Percentiles rank a stretch among this genome's conserved stretches.
These are phyloP conservation scores for Drosophila melanosoma DNA, from an alignment of 2,888 invertebrate species.

Conservation along the genomic window DNA sequence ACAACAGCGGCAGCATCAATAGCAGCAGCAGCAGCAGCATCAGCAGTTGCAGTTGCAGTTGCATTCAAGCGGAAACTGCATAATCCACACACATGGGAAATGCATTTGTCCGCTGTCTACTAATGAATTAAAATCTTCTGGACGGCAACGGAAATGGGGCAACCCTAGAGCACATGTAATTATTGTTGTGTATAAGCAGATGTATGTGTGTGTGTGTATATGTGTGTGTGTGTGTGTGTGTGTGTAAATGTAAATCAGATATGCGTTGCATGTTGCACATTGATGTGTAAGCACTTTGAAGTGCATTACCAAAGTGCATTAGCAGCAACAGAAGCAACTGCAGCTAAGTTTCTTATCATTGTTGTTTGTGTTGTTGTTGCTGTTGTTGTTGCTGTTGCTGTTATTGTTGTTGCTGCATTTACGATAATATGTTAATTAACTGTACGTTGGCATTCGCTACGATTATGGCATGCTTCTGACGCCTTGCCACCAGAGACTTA, in stretches of 20 bases:
- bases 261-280: slow-evolving; percentile 53
- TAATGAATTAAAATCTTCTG: slow-evolving; percentile 81
- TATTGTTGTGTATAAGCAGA: slow-evolving; percentile 66
- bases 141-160: slow-evolving; percentile 43
- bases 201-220: not conserved
- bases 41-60: slow-evolving; percentile 56
- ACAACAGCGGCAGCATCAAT: slow-evolving; percentile 29
- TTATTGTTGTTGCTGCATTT: slow-evolving; percentile 50
- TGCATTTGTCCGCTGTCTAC: slow-evolving; percentile 80
- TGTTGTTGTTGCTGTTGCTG: slow-evolving; percentile 19
- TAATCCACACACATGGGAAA: slow-evolving; percentile 78
- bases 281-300: slow-evolving; percentile 81
- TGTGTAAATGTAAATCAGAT: slow-evolving; percentile 49
- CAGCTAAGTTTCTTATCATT: slow-evolving; percentile 47
- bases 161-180: slow-evolving; percentile 61
- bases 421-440: slow-evolving; percentile 79
- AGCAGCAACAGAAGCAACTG: slow-evolving; percentile 35
- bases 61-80: slow-evolving; percentile 80
- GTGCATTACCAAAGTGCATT: slow-evolving; percentile 78
- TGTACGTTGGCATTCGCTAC: slow-evolving; percentile 53
- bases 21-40: slow-evolving; percentile 23
- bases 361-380: not conserved
- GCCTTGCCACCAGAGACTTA: slow-evolving; percentile 50
- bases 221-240: not conserved
- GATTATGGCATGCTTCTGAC: slow-evolving; percentile 58